Conservation (phyloP, 2,888 invertebrate genomes). For the Punctoribates punctum region DNA sequence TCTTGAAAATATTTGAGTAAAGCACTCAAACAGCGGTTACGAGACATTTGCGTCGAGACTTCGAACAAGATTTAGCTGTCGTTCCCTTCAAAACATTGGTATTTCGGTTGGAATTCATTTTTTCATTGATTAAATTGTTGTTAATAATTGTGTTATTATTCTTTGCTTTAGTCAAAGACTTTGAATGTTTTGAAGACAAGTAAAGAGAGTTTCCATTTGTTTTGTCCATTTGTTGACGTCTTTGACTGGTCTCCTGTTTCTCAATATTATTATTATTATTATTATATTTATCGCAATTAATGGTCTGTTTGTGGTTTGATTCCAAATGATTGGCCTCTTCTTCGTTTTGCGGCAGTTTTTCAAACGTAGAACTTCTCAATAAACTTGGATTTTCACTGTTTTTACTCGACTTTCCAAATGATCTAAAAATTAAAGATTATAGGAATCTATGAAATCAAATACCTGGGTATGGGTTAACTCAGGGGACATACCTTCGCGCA, state of each 20-base stretch:
- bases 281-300: neutral
- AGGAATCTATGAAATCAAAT: neutral
- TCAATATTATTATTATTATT: slow-evolving; percentile 1
- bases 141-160: neutral
- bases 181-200: neutral
- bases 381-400: slow-evolving; percentile 42
- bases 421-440: slow-evolving; percentile 35
- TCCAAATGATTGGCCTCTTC: slow-evolving; percentile 16
- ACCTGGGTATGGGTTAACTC: neutral
- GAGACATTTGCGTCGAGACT: neutral
- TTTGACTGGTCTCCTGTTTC: neutral
- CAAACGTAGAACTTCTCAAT: slow-evolving; percentile 54
- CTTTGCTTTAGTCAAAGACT: neutral
- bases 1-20: too few relatives aligned
- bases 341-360: slow-evolving; percentile 50
- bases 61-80: neutral
- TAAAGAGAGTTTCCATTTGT: neutral
- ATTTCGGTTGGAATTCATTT: neutral
- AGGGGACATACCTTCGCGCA: slow-evolving; percentile 15
- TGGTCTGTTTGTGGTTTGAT: neutral
- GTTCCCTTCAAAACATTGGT: neutral
- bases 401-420: slow-evolving; percentile 26
- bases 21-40: neutral
- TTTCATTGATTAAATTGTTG: neutral
- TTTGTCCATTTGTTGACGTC: neutral